Conservation (phyloP, 2,797 vertebrate genomes). For the Tiaroga cobitis region DNA sequence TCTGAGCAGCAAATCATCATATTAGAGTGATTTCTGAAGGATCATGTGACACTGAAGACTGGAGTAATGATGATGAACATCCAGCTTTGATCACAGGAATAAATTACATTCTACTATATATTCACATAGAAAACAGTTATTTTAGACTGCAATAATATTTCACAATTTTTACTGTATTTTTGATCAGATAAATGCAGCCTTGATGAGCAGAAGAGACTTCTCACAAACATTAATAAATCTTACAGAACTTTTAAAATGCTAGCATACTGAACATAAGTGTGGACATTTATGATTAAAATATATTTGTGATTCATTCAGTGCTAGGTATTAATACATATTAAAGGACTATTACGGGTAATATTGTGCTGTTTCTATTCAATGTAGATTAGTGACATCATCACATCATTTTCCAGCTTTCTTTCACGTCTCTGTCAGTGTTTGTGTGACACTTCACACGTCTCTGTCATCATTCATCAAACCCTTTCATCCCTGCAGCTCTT, state of each 20-base stretch:
- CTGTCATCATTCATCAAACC: conserved; percentile 43
- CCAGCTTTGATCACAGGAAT: neutral
- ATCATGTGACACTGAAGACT: neutral
- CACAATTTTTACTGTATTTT: neutral
- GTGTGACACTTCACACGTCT: conserved; percentile 51
- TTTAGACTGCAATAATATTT: neutral
- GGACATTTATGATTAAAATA: neutral
- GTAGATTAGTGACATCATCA: neutral
- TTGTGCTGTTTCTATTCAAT: neutral
- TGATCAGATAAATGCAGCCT: neutral
- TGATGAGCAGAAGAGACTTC: neutral
- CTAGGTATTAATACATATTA: too few species aligned
- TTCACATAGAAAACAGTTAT: neutral
- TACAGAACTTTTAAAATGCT: too few species aligned
- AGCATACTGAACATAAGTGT: too few species aligned
- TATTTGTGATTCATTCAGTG: neutral
- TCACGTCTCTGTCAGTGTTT: conserved; percentile 15
- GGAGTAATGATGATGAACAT: neutral
- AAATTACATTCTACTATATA: accelerated
- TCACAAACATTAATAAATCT: neutral
- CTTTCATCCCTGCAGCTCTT: neutral
- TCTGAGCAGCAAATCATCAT: neutral
- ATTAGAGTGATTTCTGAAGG: neutral
- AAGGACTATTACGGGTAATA: neutral
- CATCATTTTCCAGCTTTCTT: conserved; percentile 6